phyloP scores from a whole-genome alignment of 2,888 invertebrate species.

The Eristalinus sepulchralis region DNA sequence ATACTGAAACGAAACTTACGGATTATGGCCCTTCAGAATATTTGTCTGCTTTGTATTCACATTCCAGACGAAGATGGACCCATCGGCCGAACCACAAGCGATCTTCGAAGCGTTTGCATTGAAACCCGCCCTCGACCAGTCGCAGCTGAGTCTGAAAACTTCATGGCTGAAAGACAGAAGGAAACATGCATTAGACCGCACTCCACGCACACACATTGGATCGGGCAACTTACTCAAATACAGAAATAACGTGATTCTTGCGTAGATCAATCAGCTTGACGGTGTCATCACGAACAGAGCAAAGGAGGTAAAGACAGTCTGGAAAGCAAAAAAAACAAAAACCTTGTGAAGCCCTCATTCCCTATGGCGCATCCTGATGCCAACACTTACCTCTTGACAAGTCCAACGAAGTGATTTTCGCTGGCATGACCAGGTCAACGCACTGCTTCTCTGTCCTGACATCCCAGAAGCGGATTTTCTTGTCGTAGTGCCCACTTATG shows the following conservation, averaged over 20 bases:
- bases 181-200: not conserved
- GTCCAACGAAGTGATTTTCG: conserved; percentile 97
- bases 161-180: conserved; percentile 87
- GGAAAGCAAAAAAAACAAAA: conserved; percentile 79
- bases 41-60: conserved; percentile 88
- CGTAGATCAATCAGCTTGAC: conserved; percentile 96
- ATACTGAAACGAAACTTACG: conserved; percentile 83
- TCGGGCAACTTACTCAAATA: conserved; percentile 89
- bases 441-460: conserved; percentile 91
- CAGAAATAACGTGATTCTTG: conserved; percentile 94
- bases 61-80: conserved; percentile 96
- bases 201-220: too few species aligned
- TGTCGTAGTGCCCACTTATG: conserved; percentile 99
- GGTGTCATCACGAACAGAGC: conserved; percentile 97
- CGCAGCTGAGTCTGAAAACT: conserved; percentile 96
- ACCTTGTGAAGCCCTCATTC: not conserved
- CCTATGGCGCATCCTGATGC: not conserved
- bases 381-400: conserved; percentile 89
- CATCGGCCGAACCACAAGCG: conserved; percentile 95
- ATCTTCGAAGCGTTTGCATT: conserved; percentile 94
- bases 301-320: conserved; percentile 94
- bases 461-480: conserved; percentile 98
- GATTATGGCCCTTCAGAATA: conserved; percentile 88
- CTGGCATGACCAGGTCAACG: conserved; percentile 93
- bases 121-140: conserved; percentile 95